Evolutionary conservation across 2,797 vertebrate genomes (phyloP).

Genomic region (Parotocinclus haroldoi): DNA sequence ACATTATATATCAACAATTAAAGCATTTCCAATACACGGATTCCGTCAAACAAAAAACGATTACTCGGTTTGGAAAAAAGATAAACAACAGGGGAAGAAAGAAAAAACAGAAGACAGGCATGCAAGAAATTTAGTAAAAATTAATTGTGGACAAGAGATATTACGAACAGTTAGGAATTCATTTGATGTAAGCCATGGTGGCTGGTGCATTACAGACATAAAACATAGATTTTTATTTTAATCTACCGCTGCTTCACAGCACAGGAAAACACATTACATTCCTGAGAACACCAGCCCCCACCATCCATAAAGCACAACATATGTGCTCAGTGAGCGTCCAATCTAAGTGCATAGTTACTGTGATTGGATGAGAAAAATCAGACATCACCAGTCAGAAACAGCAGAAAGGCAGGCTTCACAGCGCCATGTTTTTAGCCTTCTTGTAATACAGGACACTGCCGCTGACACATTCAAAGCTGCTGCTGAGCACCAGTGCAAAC

Average conservation of each 20-base stretch:
- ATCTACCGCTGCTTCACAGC: constrained; percentile 52
- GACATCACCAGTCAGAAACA: constrained; percentile 62
- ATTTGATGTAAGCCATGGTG: too few species aligned
- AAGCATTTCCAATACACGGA: too few species aligned
- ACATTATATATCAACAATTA: too few species aligned
- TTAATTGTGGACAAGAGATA: too few species aligned
- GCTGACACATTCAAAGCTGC: constrained; percentile 51
- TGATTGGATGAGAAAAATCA: constrained; percentile 66
- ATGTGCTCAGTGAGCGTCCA: constrained; percentile 46
- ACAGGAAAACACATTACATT: constrained; percentile 63
- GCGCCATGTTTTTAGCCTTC: constrained; percentile 68
- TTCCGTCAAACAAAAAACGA: too few species aligned
- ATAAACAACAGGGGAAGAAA: too few species aligned
- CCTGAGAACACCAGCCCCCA: constrained; percentile 63
- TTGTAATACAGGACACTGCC: constrained; percentile 59
- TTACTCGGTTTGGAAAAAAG: too few species aligned
- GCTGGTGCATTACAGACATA: too few species aligned
- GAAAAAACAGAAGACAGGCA: too few species aligned
- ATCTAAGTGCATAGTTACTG: constrained; percentile 52
- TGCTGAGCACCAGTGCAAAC: constrained; percentile 26
- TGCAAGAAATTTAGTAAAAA: too few species aligned
- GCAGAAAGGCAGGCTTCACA: constrained; percentile 62
- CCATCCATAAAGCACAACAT: constrained; percentile 38
- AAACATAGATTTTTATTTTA: too few species aligned
- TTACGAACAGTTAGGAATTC: too few species aligned